These are phyloP conservation scores for Strigamia transsilvanica DNA, from an alignment of 2,888 invertebrate species.

Conservation along the genomic window DNA sequence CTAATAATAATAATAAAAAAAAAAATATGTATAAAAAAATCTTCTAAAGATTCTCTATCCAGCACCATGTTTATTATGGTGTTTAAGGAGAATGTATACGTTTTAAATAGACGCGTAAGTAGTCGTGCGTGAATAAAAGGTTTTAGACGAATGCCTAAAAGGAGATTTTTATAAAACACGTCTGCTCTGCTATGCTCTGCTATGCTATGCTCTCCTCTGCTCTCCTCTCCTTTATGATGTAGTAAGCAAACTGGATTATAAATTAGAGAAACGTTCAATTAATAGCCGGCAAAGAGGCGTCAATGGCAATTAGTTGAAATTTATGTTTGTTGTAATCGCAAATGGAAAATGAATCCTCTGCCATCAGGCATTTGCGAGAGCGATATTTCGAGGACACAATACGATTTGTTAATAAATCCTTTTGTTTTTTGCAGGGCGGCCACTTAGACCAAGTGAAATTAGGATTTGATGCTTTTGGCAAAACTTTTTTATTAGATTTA, in stretches of 20 bases:
- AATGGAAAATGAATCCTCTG: neutral
- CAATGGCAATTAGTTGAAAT: constrained; percentile 33
- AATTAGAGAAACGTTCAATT: constrained; percentile 40
- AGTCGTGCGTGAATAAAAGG: neutral
- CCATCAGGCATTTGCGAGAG: neutral
- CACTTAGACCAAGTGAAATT: constrained; percentile 26
- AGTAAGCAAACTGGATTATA: constrained; percentile 7
- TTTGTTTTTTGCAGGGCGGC: constrained; percentile 5
- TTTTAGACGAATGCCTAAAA: neutral
- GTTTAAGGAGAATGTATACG: too few species aligned
- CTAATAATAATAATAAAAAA: too few species aligned
- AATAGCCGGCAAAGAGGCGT: constrained; percentile 36
- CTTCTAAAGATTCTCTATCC: too few species aligned
- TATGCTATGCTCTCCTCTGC: too few species aligned
- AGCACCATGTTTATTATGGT: too few species aligned
- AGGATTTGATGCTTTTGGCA: constrained; percentile 44
- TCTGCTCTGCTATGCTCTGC: too few species aligned
- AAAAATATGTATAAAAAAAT: too few species aligned
- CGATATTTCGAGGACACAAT: neutral
- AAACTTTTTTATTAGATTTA: constrained; percentile 44
- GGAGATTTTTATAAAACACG: neutral
- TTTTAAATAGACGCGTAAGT: too few species aligned
- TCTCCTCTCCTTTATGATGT: neutral
- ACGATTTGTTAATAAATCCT: neutral
- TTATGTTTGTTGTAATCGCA: constrained; percentile 28